phyloP scores from a whole-genome alignment of 2,113 vertebrate species.

The Eptesicus fuscus region DNA sequence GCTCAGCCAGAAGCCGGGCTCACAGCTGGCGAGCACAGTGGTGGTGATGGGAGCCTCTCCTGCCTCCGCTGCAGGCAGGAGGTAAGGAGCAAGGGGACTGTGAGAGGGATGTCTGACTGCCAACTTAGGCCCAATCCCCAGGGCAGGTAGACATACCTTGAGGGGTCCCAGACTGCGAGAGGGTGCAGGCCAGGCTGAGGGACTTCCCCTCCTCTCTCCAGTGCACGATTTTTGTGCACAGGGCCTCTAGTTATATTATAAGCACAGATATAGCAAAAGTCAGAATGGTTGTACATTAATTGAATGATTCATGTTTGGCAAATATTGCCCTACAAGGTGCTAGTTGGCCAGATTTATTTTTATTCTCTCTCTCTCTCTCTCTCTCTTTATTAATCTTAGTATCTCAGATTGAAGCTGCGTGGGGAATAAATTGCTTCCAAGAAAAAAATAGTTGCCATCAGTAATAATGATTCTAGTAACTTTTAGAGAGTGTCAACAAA shows the following conservation, averaged over 20 bases:
- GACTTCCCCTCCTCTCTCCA: too few relatives aligned
- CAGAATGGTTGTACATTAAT: not conserved
- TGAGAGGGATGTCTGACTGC: too few relatives aligned
- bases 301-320: not conserved
- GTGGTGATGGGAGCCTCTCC: too few relatives aligned
- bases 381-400: not conserved
- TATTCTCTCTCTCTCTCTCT: not conserved
- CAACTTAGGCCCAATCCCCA: too few relatives aligned
- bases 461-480: slow-evolving; percentile 54
- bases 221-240: too few relatives aligned
- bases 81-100: too few relatives aligned
- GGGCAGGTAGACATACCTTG: too few relatives aligned
- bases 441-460: slow-evolving; percentile 26
- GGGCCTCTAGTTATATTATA: not conserved
- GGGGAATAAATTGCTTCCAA: slow-evolving; percentile 46
- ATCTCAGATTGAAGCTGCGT: slow-evolving; percentile 42
- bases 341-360: slow-evolving; percentile 12
- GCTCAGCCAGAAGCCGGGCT: too few relatives aligned
- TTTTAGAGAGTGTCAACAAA: slow-evolving; percentile 50
- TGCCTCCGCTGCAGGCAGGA: too few relatives aligned
- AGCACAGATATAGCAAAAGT: not conserved
- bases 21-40: too few relatives aligned
- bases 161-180: too few relatives aligned
- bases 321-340: not conserved
- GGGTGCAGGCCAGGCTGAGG: too few relatives aligned